Evolutionary conservation across 1,140 invertebrate genomes (phyloP).

Genomic region (Drosophila yakuba): DNA sequence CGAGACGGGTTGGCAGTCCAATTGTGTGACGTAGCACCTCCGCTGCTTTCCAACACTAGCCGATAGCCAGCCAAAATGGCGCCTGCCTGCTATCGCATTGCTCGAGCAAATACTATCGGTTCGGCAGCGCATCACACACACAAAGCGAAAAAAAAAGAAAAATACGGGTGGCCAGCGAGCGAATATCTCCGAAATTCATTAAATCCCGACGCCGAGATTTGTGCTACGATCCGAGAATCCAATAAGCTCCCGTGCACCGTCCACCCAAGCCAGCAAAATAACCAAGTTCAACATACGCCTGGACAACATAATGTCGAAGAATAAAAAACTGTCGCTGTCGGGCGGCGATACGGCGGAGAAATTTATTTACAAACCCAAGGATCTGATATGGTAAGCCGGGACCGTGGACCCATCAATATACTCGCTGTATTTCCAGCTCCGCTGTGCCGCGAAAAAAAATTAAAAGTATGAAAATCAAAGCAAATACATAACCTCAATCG

Average conservation of each 20-base stretch:
- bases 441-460: not conserved
- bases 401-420: not conserved
- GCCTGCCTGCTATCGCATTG: slow-evolving; percentile 16
- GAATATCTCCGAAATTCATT: slow-evolving; percentile 33
- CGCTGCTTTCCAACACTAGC: not conserved
- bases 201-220: slow-evolving; percentile 38
- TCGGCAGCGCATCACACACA: slow-evolving; percentile 62
- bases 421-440: not conserved
- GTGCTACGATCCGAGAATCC: slow-evolving; percentile 23
- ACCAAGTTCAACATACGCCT: slow-evolving; percentile 80
- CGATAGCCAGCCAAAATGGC: slow-evolving; percentile 43
- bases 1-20: not conserved
- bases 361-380: slow-evolving; percentile 83
- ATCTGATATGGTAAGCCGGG: slow-evolving; percentile 79
- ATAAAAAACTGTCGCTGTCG: slow-evolving; percentile 82
- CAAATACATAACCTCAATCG: slow-evolving; percentile 71
- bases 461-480: slow-evolving; percentile 13
- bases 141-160: slow-evolving; percentile 55
- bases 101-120: slow-evolving; percentile 26
- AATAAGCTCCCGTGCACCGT: slow-evolving; percentile 43
- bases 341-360: slow-evolving; percentile 75
- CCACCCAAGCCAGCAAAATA: slow-evolving; percentile 66
- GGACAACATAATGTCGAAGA: slow-evolving; percentile 83
- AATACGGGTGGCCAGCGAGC: slow-evolving; percentile 62
- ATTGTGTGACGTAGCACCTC: not conserved